Percentiles rank a stretch among this genome's conserved stretches.
phyloP scores from a whole-genome alignment of 1,140 invertebrate genomes.

The Battus philenor region DNA sequence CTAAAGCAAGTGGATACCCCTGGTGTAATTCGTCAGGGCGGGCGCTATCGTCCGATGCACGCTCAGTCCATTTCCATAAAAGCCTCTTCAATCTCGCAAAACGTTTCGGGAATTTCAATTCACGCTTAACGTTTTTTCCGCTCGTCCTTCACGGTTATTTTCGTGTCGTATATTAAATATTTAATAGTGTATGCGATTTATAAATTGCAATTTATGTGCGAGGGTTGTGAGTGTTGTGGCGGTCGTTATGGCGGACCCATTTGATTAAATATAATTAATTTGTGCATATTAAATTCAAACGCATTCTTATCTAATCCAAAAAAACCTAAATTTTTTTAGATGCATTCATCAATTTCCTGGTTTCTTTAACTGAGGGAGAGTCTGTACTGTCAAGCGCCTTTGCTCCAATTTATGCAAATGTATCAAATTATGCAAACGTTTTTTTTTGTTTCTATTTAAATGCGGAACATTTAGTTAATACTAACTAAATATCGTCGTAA shows the following conservation, averaged over 20 bases:
- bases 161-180: slow-evolving; percentile 31
- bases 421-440: too few species aligned
- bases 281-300: neutral
- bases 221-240: neutral
- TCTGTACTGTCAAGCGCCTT: too few species aligned
- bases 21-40: slow-evolving; percentile 28
- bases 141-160: slow-evolving; percentile 30
- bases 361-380: too few species aligned
- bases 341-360: too few species aligned
- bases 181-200: slow-evolving; percentile 19
- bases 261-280: slow-evolving; percentile 12
- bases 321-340: too few species aligned
- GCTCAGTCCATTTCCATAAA: slow-evolving; percentile 71
- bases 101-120: slow-evolving; percentile 72
- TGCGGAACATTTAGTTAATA: too few species aligned
- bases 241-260: neutral
- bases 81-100: slow-evolving; percentile 73
- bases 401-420: too few species aligned
- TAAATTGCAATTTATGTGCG: neutral
- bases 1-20: slow-evolving; percentile 1
- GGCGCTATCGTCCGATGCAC: slow-evolving; percentile 61
- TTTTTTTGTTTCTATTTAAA: too few species aligned
- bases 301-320: too few species aligned
- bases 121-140: slow-evolving; percentile 52
- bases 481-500: too few species aligned